phyloP scores from a whole-genome alignment of 2,113 vertebrate species.

The Ctenomys sociabilis region DNA sequence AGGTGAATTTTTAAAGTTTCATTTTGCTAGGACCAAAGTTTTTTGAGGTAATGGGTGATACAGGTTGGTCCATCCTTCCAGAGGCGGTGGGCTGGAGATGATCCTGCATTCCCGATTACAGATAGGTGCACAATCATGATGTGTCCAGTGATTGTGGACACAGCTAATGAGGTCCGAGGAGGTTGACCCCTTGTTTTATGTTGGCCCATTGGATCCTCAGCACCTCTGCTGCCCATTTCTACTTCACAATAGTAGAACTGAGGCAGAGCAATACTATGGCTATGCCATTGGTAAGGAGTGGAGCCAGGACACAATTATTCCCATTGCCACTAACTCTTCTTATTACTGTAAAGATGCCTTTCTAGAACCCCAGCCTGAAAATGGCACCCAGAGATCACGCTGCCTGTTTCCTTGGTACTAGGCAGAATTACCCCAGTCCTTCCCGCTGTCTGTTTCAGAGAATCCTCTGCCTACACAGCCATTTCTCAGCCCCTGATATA shows the following conservation, averaged over 20 bases:
- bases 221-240: not conserved
- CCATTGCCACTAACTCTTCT: not conserved
- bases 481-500: not conserved
- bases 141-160: not conserved
- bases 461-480: not conserved
- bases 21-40: slow-evolving; percentile 42
- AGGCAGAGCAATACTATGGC: not conserved
- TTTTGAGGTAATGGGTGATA: not conserved
- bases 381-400: not conserved
- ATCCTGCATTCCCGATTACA: not conserved
- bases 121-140: not conserved
- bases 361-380: not conserved
- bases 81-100: not conserved
- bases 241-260: not conserved
- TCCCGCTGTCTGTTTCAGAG: not conserved
- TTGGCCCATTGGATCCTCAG: not conserved
- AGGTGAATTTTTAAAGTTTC: slow-evolving; percentile 9
- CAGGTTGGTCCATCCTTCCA: not conserved
- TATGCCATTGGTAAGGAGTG: not conserved
- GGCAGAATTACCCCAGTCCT: slow-evolving; percentile 7
- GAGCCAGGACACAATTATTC: not conserved
- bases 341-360: not conserved
- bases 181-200: not conserved
- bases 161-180: too few species aligned
- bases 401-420: not conserved